A percentile compares a stretch with the other conserved stretches of the same genome.
Conservation (phyloP, 2,888 invertebrate species). For the Mesorhabditis belari region DNA sequence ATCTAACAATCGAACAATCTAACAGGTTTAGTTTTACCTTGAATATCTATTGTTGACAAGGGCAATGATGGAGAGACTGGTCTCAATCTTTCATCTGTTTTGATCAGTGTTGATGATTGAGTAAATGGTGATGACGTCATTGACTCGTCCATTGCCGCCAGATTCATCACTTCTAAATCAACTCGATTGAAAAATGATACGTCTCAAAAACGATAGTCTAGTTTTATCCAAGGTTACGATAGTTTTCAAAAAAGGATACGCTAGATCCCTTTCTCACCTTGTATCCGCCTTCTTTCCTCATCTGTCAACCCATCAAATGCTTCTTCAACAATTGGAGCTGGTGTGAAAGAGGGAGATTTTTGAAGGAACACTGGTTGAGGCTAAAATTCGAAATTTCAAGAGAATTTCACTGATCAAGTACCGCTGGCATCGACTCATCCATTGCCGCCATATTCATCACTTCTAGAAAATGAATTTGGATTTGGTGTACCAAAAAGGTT, state of each 20-base stretch:
- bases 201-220: no score
- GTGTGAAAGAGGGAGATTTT: background rate
- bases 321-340: background rate
- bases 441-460: constrained; percentile 7
- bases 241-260: background rate
- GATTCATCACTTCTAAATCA: background rate
- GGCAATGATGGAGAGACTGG: no score
- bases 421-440: background rate
- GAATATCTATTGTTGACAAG: no score
- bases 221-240: background rate
- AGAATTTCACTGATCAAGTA: background rate
- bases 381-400: background rate
- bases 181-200: background rate
- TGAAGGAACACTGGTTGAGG: background rate
- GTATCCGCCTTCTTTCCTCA: background rate
- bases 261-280: background rate
- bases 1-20: no score
- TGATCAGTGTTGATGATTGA: no score
- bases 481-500: no score
- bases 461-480: no score
- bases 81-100: no score
- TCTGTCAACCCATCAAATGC: background rate
- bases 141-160: background rate
- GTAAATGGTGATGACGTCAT: no score
- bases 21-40: no score